phyloP scores from a whole-genome alignment of 2,888 invertebrate species.

The Leptopilina myrica region DNA sequence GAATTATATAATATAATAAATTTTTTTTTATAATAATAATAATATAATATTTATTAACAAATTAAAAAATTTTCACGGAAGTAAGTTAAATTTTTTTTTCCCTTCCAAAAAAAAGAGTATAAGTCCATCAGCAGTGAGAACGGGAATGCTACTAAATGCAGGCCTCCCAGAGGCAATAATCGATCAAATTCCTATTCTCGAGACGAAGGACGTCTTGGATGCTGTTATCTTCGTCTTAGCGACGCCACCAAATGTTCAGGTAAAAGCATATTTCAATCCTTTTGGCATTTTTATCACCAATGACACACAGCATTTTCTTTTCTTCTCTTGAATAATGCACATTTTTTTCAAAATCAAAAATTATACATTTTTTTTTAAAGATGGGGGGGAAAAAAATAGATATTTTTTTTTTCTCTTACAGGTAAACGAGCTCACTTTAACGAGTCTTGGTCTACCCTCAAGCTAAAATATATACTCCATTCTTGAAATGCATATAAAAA shows the following conservation, averaged over 20 bases:
- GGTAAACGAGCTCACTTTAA: slow-evolving; percentile 59
- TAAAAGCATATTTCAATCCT: slow-evolving; percentile 41
- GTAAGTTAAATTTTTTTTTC: neutral
- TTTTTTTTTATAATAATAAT: too few species aligned
- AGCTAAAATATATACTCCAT: slow-evolving; percentile 21
- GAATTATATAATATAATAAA: too few species aligned
- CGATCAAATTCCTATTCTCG: slow-evolving; percentile 47
- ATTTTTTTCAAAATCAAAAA: neutral
- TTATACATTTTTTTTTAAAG: neutral
- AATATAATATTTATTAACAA: too few species aligned
- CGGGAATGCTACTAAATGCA: slow-evolving; percentile 61
- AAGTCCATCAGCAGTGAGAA: slow-evolving; percentile 69
- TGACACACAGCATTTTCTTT: too few species aligned
- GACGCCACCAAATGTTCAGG: slow-evolving; percentile 63
- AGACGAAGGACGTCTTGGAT: slow-evolving; percentile 56
- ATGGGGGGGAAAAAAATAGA: neutral
- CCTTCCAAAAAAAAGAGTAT: slow-evolving; percentile 64
- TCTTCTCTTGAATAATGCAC: neutral
- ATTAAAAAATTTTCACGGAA: too few species aligned
- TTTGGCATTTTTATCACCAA: neutral
- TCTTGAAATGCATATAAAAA: slow-evolving; percentile 4
- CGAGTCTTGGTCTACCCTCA: slow-evolving; percentile 36
- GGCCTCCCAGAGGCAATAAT: slow-evolving; percentile 43
- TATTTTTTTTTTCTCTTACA: slow-evolving; percentile 49
- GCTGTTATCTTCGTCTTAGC: slow-evolving; percentile 59